Base-by-base conservation (phyloP, 2,888 invertebrate genomes). In the Parapristionchus giblindavisi region DNA sequence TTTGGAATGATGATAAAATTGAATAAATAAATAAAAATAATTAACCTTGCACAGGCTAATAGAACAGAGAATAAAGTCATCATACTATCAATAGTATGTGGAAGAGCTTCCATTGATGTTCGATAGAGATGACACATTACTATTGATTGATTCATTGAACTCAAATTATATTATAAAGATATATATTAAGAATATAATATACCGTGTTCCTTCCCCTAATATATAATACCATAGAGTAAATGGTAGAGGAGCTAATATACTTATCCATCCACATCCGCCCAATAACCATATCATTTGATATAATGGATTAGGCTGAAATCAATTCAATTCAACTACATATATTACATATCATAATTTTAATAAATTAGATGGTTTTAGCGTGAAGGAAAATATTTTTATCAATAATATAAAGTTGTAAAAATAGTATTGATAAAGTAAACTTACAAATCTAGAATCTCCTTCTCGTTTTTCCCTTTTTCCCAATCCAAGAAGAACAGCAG, bases 211-310 rank as follows among this genome's bases (percentile, higher is more conserved):
- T 52, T 85, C 83, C 14, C 84, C 85, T 11, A 85, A 79, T 40
- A 87, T 84, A 58, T 87, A 87, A 70, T 87, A 87, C 87, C 85
- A 86, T 24, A 87, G 83, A 60, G 85, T 85, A 72, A 87, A 87
- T 24, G 87, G 87, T 56, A 87, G 81, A 5, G 87, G 87, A 4
- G 85, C 80, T 8, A 87, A 79, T 21, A 83, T 80, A 77, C 84
- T 84, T 52, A 85, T 77, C 86, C 86, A 86, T 27, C 86, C 85
- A 75, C 85, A 86, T 48, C 84, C 84, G 32, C 83, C 84, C 21
- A 87, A 75, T 32, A 87, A 76, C 85, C 87, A 87, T 60, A 87
- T 87, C 86, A 87, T 86, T 78, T 87, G 87, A 70, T 87, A 85
- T 6, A 87, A 73, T 1, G 87, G 87, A 75, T 87, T 87, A 21